Evolutionary conservation across 1,140 invertebrate species (phyloP).

Genomic region (Hycleus cichorii): DNA sequence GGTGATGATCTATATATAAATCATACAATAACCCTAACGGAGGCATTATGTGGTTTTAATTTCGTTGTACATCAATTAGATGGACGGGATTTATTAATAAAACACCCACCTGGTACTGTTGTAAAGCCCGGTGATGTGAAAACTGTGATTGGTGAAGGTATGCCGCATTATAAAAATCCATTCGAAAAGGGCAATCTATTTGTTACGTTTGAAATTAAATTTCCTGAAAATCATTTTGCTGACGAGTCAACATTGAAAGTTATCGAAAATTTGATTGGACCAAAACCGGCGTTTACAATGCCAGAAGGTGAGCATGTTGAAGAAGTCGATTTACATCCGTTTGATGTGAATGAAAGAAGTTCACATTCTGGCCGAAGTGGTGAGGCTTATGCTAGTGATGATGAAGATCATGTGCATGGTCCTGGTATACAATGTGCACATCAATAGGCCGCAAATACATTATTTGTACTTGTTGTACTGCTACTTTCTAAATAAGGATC

Average conservation of each 20-base stretch:
- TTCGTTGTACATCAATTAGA: constrained; percentile 80
- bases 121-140: constrained; percentile 74
- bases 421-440: constrained; percentile 62
- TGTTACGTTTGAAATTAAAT: constrained; percentile 76
- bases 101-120: constrained; percentile 63
- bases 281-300: constrained; percentile 55
- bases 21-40: constrained; percentile 67
- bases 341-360: constrained; percentile 49
- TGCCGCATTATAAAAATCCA: constrained; percentile 79
- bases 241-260: constrained; percentile 51
- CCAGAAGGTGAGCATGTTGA: constrained; percentile 70
- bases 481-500: constrained; percentile 40
- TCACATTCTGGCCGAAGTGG: constrained; percentile 43
- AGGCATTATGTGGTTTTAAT: constrained; percentile 85
- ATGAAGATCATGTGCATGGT: constrained; percentile 53
- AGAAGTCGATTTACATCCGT: constrained; percentile 74
- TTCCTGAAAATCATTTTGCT: constrained; percentile 76
- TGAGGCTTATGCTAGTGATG: constrained; percentile 61
- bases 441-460: constrained; percentile 43
- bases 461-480: constrained; percentile 28
- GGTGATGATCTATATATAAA: constrained; percentile 71
- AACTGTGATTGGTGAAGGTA: constrained; percentile 77
- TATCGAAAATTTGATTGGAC: constrained; percentile 55
- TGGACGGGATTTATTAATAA: constrained; percentile 68
- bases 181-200: constrained; percentile 83